Percentiles rank a stretch among this genome's conserved stretches.
phyloP scores from a whole-genome alignment of 2,113 vertebrate genomes.

The Entomyzon cyanotis region DNA sequence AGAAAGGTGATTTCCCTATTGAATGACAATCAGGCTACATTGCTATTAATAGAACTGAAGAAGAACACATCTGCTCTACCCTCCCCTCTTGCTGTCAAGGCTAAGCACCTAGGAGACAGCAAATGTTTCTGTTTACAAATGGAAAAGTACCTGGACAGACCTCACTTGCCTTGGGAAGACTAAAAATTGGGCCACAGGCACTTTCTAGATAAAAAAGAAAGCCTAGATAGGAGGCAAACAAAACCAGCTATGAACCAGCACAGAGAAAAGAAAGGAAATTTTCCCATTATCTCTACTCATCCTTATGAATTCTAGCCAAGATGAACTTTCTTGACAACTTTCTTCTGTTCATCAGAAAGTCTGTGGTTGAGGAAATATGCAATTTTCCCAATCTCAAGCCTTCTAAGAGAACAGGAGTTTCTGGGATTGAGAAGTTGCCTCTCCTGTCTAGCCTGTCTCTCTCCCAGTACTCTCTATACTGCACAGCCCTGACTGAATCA shows the following conservation, averaged over 20 bases:
- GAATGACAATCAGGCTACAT: conserved; percentile 49
- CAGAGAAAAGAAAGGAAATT: neutral
- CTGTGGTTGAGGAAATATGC: neutral
- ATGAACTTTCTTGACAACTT: neutral
- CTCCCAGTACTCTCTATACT: neutral
- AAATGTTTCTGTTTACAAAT: conserved; percentile 56
- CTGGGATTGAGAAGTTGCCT: neutral
- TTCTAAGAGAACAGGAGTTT: neutral
- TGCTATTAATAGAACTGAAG: conserved; percentile 57
- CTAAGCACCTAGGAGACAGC: conserved; percentile 54
- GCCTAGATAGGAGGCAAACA: neutral
- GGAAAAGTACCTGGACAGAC: conserved; percentile 59
- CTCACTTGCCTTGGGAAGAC: conserved; percentile 11
- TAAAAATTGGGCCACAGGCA: neutral
- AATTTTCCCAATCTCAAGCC: neutral
- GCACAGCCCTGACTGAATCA: neutral
- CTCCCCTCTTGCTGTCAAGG: conserved; percentile 6
- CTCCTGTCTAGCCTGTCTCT: neutral
- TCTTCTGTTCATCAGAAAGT: neutral
- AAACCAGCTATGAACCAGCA: neutral
- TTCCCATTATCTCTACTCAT: neutral
- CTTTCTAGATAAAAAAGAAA: neutral
- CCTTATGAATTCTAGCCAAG: neutral
- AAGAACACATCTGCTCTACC: conserved; percentile 43
- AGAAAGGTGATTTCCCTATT: conserved; percentile 50